These are phyloP conservation scores for Tetramorium simillimum DNA, from an alignment of 1,140 invertebrate genomes.

Conservation along the genomic window DNA sequence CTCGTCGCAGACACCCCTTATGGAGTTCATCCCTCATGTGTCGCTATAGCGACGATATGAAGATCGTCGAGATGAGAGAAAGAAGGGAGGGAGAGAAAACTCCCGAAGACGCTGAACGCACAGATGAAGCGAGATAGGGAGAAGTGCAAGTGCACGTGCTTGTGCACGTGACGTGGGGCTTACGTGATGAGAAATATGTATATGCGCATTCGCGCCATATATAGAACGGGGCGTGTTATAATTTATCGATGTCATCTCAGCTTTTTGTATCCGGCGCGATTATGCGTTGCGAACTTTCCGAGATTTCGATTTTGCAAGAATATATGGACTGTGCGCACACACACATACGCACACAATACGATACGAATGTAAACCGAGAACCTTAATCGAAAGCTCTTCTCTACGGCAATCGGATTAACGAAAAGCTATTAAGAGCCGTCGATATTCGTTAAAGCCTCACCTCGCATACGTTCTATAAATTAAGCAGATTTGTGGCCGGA, in stretches of 20 bases:
- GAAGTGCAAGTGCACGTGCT: constrained; percentile 31
- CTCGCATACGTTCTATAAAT: constrained; percentile 48
- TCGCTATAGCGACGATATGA: background rate
- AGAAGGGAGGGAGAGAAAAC: background rate
- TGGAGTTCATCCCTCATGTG: background rate
- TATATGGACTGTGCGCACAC: too few relatives aligned
- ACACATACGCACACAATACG: background rate
- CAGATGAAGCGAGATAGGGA: constrained; percentile 1
- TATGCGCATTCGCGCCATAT: constrained; percentile 9
- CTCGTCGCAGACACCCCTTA: background rate
- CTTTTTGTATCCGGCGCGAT: constrained; percentile 24
- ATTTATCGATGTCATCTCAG: constrained; percentile 51
- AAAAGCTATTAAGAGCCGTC: constrained; percentile 29
- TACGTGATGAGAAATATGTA: constrained; percentile 12
- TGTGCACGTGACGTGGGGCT: constrained; percentile 5
- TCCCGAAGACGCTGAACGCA: background rate
- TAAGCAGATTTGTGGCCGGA: constrained; percentile 58
- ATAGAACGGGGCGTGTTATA: constrained; percentile 18
- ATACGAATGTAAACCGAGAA: background rate
- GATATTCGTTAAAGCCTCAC: constrained; percentile 62
- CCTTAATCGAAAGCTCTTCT: constrained; percentile 25
- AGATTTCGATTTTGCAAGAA: background rate
- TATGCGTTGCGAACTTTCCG: background rate
- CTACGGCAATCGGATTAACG: constrained; percentile 12
- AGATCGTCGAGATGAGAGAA: constrained; percentile 37